Evolutionary conservation across 37 sponge, comb jelly and placozoan species (phyloP).

Genomic region (Agelas oroides): DNA sequence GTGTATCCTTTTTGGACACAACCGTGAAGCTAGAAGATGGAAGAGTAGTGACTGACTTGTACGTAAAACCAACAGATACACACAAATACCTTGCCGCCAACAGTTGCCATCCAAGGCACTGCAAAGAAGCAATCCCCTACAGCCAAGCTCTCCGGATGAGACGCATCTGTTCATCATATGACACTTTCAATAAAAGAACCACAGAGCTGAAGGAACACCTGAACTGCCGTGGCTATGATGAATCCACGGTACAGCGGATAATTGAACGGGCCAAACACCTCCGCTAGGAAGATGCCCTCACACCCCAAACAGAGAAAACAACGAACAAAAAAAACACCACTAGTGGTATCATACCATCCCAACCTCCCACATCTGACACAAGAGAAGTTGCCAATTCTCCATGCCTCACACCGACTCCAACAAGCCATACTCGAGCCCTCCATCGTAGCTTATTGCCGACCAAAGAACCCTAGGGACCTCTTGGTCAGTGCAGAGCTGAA

Average conservation of each 20-base stretch:
- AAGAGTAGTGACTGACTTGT: background rate
- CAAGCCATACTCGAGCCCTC: constrained; percentile 1
- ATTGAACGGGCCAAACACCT: background rate
- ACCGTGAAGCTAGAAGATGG: background rate
- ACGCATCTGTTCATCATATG: constrained; percentile 12
- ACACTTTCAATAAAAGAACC: background rate
- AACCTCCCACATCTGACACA: background rate
- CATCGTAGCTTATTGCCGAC: background rate
- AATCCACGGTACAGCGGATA: background rate
- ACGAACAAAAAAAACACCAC: background rate
- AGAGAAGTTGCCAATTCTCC: background rate
- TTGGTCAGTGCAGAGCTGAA: background rate
- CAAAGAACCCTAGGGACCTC: background rate
- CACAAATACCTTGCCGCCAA: constrained; percentile 21
- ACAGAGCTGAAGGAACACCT: background rate
- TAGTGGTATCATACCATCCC: background rate
- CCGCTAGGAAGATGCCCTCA: too few relatives aligned
- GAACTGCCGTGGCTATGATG: background rate
- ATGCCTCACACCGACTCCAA: constrained; percentile 3
- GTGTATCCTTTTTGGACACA: background rate
- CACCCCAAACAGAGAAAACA: background rate
- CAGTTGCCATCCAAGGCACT: constrained; percentile 2
- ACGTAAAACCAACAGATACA: constrained; percentile 28
- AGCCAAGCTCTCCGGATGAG: constrained; percentile 3
- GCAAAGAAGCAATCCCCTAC: background rate